Conservation (phyloP, 1,140 invertebrate species). For the Drosophila nigromelanica region DNA sequence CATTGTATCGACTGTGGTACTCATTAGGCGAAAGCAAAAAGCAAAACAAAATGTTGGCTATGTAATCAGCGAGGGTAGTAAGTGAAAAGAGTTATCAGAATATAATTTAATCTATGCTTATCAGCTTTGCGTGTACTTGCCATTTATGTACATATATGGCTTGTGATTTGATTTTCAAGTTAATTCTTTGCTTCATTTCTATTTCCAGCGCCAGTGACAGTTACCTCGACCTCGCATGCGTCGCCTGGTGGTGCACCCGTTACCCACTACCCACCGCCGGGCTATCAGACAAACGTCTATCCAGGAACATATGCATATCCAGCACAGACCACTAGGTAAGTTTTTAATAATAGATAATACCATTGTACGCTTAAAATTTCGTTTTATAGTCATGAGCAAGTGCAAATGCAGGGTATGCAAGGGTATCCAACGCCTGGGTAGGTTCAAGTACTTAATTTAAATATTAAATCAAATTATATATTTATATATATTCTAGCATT, state of each 20-base stretch:
- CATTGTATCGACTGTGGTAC: slow-evolving; percentile 3
- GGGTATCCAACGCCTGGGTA: slow-evolving; percentile 8
- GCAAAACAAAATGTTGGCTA: slow-evolving; percentile 15
- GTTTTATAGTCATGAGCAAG: slow-evolving; percentile 17
- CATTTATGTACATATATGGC: background rate
- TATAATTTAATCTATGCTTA: background rate
- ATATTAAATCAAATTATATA: background rate
- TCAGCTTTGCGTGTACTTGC: background rate
- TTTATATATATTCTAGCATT: background rate
- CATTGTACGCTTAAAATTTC: background rate
- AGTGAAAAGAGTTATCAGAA: slow-evolving; percentile 9
- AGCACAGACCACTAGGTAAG: slow-evolving; percentile 4
- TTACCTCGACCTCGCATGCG: background rate
- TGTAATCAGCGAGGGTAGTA: slow-evolving; percentile 6
- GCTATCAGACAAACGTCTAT: slow-evolving; percentile 1
- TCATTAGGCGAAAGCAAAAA: slow-evolving; percentile 11
- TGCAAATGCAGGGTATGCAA: slow-evolving; percentile 6
- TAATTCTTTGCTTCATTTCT: background rate
- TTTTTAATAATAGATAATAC: background rate
- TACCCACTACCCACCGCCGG: background rate
- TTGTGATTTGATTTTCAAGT: background rate
- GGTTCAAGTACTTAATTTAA: background rate
- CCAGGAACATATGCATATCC: background rate
- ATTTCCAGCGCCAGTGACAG: background rate
- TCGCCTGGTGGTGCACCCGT: background rate